Conservation (phyloP, 92 coral and sea anemone genomes). For the Bergia sp. region DNA sequence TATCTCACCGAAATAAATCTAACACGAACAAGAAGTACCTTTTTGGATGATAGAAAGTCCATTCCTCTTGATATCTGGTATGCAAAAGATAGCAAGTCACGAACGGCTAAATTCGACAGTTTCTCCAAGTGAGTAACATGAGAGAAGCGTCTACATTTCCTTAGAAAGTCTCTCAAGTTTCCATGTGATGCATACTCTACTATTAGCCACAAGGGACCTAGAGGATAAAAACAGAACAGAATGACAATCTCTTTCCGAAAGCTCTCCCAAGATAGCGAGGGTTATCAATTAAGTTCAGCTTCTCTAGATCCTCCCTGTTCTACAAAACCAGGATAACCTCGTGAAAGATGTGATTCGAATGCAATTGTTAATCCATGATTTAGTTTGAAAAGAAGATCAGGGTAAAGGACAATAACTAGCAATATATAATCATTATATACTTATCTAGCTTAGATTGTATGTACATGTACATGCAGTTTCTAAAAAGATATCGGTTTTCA, state of each 20-base stretch:
- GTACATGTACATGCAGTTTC: no score
- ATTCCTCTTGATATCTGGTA: constrained; percentile 94
- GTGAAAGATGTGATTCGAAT: background rate
- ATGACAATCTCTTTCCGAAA: background rate
- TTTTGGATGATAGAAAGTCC: constrained; percentile 89
- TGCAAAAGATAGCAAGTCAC: constrained; percentile 79
- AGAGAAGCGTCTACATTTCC: constrained; percentile 62
- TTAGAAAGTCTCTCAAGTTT: constrained; percentile 83
- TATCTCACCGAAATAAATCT: background rate
- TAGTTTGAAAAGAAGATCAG: no score
- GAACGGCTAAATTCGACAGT: constrained; percentile 56
- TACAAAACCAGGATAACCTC: background rate
- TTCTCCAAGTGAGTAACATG: background rate
- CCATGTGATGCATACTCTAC: constrained; percentile 91
- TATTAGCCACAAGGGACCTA: constrained; percentile 89
- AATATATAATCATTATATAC: no score
- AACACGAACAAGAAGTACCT: constrained; percentile 56
- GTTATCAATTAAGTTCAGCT: background rate
- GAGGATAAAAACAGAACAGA: background rate
- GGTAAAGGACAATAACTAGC: no score
- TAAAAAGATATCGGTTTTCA: no score
- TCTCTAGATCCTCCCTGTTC: background rate
- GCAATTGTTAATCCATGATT: no score
- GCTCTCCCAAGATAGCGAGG: background rate
- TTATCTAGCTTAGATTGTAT: no score